A percentile compares a stretch with the other conserved stretches of the same genome.
Conservation (phyloP, 2,113 vertebrate genomes). For the Actinemys pallida region DNA sequence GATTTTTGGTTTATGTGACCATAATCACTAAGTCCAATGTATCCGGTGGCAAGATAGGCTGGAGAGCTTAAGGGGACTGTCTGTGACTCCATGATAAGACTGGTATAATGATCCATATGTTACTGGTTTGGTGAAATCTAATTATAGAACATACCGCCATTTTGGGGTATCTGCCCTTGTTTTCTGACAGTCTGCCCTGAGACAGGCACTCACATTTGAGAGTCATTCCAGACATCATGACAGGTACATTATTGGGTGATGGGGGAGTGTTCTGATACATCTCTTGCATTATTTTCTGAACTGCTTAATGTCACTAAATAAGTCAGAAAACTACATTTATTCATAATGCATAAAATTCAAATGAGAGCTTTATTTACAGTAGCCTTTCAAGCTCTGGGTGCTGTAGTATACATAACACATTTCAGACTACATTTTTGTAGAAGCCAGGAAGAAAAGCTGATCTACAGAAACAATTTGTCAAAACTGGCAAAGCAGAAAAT, state of each 20-base stretch:
- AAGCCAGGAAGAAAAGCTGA: constrained; percentile 51
- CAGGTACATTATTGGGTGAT: background rate
- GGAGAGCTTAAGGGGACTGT: background rate
- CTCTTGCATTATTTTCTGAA: background rate
- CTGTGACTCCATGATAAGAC: background rate
- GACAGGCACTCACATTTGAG: background rate
- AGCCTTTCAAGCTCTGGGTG: constrained; percentile 37
- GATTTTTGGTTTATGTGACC: background rate
- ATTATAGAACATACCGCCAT: background rate
- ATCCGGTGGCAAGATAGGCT: background rate
- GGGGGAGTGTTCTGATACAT: background rate
- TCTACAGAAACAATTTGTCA: constrained; percentile 43
- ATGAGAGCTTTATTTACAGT: constrained; percentile 66
- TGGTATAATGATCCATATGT: background rate
- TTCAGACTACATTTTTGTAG: constrained; percentile 45
- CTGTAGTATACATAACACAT: constrained; percentile 55
- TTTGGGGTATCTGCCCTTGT: background rate
- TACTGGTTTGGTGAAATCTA: background rate
- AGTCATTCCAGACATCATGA: background rate
- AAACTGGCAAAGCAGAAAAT: constrained; percentile 50
- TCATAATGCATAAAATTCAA: constrained; percentile 57
- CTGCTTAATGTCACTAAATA: constrained; percentile 6
- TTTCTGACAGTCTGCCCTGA: background rate
- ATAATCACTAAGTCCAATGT: background rate
- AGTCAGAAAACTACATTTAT: constrained; percentile 25